A percentile compares a stretch with the other conserved stretches of the same genome.
phyloP scores from a whole-genome alignment of 2,113 vertebrate species.

The Apteryx mantelli region DNA sequence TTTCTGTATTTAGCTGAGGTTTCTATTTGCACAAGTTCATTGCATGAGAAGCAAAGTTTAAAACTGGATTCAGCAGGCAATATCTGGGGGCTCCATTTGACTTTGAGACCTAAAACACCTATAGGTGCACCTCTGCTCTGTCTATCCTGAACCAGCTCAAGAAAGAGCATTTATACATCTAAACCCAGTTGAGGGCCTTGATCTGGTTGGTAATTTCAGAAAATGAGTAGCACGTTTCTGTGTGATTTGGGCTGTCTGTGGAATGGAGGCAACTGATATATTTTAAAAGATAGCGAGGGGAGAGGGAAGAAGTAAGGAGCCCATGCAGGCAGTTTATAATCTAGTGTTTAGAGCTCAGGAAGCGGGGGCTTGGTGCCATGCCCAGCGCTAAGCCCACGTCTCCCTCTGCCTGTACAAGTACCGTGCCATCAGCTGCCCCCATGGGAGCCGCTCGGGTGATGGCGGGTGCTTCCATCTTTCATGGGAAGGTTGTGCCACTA shows the following conservation, averaged over 20 bases:
- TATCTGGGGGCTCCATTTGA: not conserved
- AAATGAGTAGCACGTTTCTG: not conserved
- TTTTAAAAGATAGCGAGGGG: not conserved
- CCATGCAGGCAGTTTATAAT: not conserved
- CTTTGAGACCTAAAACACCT: not conserved
- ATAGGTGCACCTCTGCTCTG: not conserved
- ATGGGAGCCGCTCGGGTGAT: not conserved
- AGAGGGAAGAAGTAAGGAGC: not conserved
- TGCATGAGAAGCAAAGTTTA: not conserved
- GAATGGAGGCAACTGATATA: not conserved
- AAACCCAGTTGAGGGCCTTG: not conserved
- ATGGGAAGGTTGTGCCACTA: not conserved
- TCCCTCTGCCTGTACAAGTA: not conserved
- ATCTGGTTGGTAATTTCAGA: not conserved
- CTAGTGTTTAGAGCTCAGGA: not conserved
- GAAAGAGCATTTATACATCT: not conserved
- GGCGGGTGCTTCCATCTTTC: not conserved
- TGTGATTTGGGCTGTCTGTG: not conserved
- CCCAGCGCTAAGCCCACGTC: not conserved
- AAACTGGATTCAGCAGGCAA: not conserved
- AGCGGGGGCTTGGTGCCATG: not conserved
- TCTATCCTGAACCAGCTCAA: not conserved
- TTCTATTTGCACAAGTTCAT: slow-evolving; percentile 15
- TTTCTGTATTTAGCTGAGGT: not conserved
- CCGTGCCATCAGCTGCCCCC: not conserved